Conservation (phyloP, 1,140 invertebrate genomes). For the Episyrphus balteatus region DNA sequence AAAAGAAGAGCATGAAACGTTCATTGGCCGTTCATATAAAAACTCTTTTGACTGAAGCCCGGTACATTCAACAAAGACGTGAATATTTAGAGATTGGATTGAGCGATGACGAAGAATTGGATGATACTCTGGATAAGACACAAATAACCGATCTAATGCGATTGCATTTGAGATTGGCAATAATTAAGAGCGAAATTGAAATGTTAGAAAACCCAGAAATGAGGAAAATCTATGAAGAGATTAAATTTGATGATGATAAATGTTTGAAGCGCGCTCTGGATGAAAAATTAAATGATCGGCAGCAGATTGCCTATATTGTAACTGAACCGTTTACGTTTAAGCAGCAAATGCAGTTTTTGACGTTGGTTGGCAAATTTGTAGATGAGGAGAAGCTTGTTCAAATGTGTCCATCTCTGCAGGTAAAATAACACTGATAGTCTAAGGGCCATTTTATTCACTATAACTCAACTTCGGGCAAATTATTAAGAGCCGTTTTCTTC, state of each 20-base stretch:
- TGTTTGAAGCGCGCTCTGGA: conserved; percentile 18
- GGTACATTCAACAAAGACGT: conserved; percentile 41
- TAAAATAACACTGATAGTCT: too few relatives aligned
- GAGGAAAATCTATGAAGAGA: conserved; percentile 38
- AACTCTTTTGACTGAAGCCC: conserved; percentile 43
- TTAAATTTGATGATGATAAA: conserved; percentile 15
- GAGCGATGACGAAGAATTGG: conserved; percentile 36
- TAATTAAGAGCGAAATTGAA: conserved; percentile 50
- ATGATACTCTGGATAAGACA: conserved; percentile 21
- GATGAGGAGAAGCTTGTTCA: conserved; percentile 30
- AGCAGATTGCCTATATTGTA: conserved; percentile 38
- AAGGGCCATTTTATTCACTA: too few relatives aligned
- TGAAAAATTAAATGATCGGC: conserved; percentile 10
- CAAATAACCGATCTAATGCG: conserved; percentile 40
- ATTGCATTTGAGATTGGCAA: conserved; percentile 43
- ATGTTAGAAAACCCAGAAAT: conserved; percentile 48
- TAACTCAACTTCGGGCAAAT: too few relatives aligned
- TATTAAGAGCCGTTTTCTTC: too few relatives aligned
- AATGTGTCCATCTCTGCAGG: conserved; percentile 29
- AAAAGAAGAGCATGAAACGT: conserved; percentile 38
- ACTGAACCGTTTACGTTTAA: conserved; percentile 38
- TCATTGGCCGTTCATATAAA: conserved; percentile 44
- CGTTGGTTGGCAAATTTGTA: conserved; percentile 28
- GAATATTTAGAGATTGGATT: conserved; percentile 39
- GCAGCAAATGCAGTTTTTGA: conserved; percentile 38